A percentile compares a stretch with the other conserved stretches of the same genome.
Conservation (phyloP, 1,140 invertebrate genomes). For the Nomia melanderi region DNA sequence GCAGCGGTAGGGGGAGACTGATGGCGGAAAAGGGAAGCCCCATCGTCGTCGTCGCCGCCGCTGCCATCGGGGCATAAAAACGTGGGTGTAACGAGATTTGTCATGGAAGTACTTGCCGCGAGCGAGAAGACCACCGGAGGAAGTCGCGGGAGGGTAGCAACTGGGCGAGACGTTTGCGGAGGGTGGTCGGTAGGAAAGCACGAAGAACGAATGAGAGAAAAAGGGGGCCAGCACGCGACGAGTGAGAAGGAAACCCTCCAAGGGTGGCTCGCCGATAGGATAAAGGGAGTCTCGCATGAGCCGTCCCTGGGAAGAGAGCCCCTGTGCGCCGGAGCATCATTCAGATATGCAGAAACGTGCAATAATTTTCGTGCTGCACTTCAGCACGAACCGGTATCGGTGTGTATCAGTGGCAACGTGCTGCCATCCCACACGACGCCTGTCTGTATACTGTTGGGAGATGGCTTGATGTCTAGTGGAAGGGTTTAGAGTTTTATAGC, state of each 20-base stretch:
- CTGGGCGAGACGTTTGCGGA: background rate
- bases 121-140: conserved; percentile 1
- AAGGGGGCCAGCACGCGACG: conserved; percentile 2
- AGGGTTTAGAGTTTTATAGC: too few relatives aligned
- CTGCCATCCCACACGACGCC: background rate
- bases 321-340: conserved; percentile 58
- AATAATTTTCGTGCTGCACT: conserved; percentile 71
- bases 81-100: conserved; percentile 75
- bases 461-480: too few relatives aligned
- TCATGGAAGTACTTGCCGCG: conserved; percentile 69
- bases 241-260: conserved; percentile 48
- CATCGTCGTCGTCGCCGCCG: conserved; percentile 51
- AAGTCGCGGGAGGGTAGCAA: background rate
- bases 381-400: conserved; percentile 62
- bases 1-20: conserved; percentile 9
- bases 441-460: background rate
- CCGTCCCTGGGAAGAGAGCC: conserved; percentile 37
- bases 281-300: conserved; percentile 40
- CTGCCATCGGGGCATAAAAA: conserved; percentile 69
- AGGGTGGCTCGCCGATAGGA: conserved; percentile 51
- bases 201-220: background rate
- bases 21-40: conserved; percentile 58
- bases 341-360: conserved; percentile 73
- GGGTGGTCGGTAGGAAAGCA: background rate
- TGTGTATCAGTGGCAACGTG: conserved; percentile 15